These are phyloP conservation scores for Galeruca laticollis DNA, from an alignment of 2,888 invertebrate species.

Conservation along the genomic window DNA sequence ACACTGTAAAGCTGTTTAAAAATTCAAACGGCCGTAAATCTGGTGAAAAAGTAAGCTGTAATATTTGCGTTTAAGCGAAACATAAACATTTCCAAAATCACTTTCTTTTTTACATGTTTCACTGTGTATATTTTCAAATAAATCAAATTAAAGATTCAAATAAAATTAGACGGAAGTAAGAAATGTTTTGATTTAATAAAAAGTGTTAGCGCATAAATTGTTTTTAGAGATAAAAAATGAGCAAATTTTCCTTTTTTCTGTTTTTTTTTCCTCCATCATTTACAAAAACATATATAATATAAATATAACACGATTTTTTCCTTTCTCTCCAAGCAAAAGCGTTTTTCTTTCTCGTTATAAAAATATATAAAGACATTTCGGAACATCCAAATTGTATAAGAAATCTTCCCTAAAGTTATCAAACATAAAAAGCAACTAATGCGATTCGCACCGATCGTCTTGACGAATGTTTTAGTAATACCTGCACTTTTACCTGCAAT, in stretches of 20 bases:
- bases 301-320: constrained; percentile 24
- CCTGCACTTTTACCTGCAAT: constrained; percentile 35
- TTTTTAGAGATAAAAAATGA: constrained; percentile 29
- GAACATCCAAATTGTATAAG: constrained; percentile 42
- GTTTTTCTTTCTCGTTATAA: constrained; percentile 31
- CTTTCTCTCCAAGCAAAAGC: constrained; percentile 40
- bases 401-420: constrained; percentile 33
- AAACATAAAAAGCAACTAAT: constrained; percentile 49
- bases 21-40: no score
- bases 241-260: no score
- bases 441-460: constrained; percentile 45
- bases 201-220: constrained; percentile 9
- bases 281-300: constrained; percentile 23
- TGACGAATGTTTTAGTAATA: constrained; percentile 30
- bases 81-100: no score
- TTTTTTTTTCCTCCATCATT: no score
- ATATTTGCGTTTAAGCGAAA: no score
- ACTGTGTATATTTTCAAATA: no score
- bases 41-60: no score
- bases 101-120: no score
- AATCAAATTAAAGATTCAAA: no score
- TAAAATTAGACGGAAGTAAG: no score
- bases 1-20: no score
- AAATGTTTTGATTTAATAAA: constrained; percentile 17
- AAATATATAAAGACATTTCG: constrained; percentile 36